Evolutionary conservation across 2,888 invertebrate genomes (phyloP).

Genomic region (Operophtera brumata): DNA sequence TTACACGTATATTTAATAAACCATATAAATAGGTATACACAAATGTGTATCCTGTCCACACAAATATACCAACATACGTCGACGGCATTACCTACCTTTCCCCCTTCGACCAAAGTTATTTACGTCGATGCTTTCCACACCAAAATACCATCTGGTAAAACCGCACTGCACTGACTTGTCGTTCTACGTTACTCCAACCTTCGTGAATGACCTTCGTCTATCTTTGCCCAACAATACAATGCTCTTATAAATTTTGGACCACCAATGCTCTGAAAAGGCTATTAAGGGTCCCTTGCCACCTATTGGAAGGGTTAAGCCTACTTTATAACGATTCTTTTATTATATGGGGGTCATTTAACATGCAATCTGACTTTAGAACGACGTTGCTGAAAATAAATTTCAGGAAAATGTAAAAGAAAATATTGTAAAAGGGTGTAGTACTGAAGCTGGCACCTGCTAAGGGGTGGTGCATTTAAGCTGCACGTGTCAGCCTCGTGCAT

Average conservation of each 20-base stretch:
- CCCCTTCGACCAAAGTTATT: no score
- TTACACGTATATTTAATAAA: no score
- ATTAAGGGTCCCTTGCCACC: conserved; percentile 37
- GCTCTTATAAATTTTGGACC: conserved; percentile 20
- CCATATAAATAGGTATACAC: no score
- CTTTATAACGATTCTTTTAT: conserved; percentile 38
- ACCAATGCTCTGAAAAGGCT: conserved; percentile 32
- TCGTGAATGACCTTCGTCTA: not conserved
- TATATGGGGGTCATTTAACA: conserved; percentile 24
- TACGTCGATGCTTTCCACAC: no score
- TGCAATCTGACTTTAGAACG: not conserved
- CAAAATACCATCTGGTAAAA: no score
- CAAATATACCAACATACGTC: no score
- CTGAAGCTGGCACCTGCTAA: no score
- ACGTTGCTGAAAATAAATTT: not conserved
- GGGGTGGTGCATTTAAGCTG: no score
- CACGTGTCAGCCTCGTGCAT: no score
- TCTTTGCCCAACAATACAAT: conserved; percentile 3
- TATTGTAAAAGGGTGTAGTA: not conserved
- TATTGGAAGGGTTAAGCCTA: conserved; percentile 41
- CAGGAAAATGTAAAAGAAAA: not conserved
- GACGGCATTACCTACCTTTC: no score
- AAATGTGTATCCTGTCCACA: no score
- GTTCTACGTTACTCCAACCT: not conserved
- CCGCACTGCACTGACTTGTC: no score